phyloP scores from a whole-genome alignment of 2,797 vertebrate genomes.

The Gymnocypris eckloni region DNA sequence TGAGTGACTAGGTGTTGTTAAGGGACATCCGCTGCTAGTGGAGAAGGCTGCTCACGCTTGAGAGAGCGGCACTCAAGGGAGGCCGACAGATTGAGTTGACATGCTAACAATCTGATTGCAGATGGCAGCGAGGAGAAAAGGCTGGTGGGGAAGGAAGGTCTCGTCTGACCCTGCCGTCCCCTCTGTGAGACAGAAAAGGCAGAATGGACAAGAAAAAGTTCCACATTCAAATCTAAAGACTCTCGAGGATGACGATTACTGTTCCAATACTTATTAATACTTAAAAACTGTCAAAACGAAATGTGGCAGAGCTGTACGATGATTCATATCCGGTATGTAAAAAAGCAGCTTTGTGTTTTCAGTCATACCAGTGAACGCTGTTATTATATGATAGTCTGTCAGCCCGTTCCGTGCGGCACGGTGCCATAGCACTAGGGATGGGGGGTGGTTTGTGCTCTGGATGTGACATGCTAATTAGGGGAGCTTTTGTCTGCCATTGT shows the following conservation, averaged over 20 bases:
- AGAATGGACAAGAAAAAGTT: not conserved
- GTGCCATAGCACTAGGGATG: constrained; percentile 43
- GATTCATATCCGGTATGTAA: not conserved
- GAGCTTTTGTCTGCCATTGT: constrained; percentile 61
- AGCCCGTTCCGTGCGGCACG: constrained; percentile 35
- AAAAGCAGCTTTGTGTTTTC: constrained; percentile 39
- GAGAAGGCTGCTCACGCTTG: constrained; percentile 72
- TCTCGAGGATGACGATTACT: too few relatives aligned
- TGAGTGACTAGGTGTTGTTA: constrained; percentile 74
- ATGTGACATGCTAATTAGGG: constrained; percentile 64
- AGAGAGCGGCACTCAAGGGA: constrained; percentile 75
- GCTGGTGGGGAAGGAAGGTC: constrained; percentile 60
- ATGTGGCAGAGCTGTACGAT: not conserved
- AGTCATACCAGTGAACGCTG: constrained; percentile 44
- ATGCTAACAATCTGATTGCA: constrained; percentile 81
- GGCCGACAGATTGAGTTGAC: constrained; percentile 79
- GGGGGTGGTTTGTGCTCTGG: constrained; percentile 42
- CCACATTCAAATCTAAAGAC: constrained; percentile 1
- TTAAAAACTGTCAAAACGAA: not conserved
- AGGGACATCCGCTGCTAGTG: constrained; percentile 72
- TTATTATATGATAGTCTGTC: constrained; percentile 56
- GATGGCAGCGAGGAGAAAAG: constrained; percentile 68
- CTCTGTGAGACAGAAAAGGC: constrained; percentile 47
- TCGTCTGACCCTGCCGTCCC: constrained; percentile 68
- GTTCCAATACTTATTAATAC: too few relatives aligned